Evolutionary conservation across 2,888 invertebrate species (phyloP).

Genomic region (Philhelius pedissequus): DNA sequence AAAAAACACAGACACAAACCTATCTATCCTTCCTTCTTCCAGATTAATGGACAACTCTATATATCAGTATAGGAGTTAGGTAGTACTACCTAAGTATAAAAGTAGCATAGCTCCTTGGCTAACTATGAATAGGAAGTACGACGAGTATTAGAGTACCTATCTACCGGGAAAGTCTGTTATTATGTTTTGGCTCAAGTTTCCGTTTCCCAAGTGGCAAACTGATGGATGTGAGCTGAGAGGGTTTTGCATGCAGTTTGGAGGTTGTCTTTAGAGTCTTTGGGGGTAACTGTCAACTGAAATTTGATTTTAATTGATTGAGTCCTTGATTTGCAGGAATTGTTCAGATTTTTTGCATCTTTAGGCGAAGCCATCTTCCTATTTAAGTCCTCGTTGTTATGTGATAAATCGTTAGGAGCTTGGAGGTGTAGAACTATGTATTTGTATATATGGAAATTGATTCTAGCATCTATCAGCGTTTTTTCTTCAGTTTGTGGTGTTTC

Average conservation of each 20-base stretch:
- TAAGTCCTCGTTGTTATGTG: not conserved
- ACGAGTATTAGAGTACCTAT: not conserved
- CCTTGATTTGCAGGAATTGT: conserved; percentile 51
- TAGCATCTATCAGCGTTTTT: not conserved
- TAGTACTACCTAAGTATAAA: not conserved
- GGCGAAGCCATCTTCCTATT: not conserved
- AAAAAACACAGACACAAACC: not conserved
- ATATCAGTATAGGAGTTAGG: not conserved
- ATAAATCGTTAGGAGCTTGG: conserved; percentile 27
- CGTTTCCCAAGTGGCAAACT: conserved; percentile 38
- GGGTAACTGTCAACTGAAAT: conserved; percentile 50
- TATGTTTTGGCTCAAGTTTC: conserved; percentile 51
- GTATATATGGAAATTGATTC: conserved; percentile 14
- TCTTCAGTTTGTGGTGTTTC: not conserved
- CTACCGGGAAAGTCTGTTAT: conserved; percentile 27
- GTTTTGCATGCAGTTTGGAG: not conserved
- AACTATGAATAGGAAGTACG: not conserved
- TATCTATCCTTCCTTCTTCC: conserved; percentile 42
- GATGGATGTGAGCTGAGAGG: conserved; percentile 27
- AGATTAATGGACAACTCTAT: conserved; percentile 63
- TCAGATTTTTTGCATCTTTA: not conserved
- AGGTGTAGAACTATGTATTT: not conserved
- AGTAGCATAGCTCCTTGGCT: conserved; percentile 13
- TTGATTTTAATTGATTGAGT: conserved; percentile 61
- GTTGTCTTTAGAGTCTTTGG: not conserved